Percentiles rank a stretch among this genome's conserved stretches.
Evolutionary conservation across 2,797 vertebrate species (phyloP).

Genomic region (Melanotaenia trifasciata): DNA sequence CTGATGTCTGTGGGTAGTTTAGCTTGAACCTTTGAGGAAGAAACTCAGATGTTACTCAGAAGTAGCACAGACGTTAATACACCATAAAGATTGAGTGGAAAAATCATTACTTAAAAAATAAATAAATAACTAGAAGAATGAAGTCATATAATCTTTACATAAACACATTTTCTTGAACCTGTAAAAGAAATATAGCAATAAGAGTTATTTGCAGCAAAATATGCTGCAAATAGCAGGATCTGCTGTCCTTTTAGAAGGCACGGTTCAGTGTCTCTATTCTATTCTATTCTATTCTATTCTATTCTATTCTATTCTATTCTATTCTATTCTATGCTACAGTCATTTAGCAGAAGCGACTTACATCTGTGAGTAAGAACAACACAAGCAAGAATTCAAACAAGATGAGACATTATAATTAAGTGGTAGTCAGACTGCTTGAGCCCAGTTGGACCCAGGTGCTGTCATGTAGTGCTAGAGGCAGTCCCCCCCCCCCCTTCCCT

Average conservation of each 20-base stretch:
- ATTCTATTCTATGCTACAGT: too few relatives aligned
- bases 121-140: neutral
- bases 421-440: too few relatives aligned
- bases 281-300: too few relatives aligned
- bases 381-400: too few relatives aligned
- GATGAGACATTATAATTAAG: too few relatives aligned
- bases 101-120: neutral
- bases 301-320: too few relatives aligned
- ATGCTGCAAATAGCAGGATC: neutral
- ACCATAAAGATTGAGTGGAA: neutral
- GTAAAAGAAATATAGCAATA: neutral
- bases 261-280: neutral
- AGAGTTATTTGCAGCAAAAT: neutral
- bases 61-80: slow-evolving; percentile 10
- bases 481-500: too few relatives aligned
- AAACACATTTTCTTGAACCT: neutral
- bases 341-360: too few relatives aligned
- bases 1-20: slow-evolving; percentile 4
- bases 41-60: slow-evolving; percentile 10
- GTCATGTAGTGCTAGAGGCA: too few relatives aligned
- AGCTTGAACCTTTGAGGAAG: neutral
- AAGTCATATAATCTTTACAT: neutral
- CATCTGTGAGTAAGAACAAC: too few relatives aligned
- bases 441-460: too few relatives aligned
- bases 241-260: neutral